Base-by-base conservation (phyloP, 2,797 vertebrate species). In the Coracias cyanogaster region DNA sequence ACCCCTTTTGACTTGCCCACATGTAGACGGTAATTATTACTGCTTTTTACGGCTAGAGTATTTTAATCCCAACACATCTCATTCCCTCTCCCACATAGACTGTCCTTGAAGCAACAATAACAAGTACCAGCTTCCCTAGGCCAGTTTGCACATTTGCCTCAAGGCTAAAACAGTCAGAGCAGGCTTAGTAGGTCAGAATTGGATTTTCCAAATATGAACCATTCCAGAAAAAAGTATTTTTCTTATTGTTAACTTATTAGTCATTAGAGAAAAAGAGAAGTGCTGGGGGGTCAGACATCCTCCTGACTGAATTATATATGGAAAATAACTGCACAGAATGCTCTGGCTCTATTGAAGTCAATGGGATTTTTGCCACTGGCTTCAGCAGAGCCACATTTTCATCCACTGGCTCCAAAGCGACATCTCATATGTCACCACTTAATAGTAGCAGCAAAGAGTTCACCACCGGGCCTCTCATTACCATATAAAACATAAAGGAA, bases 31-130 rank as follows among this genome's bases (percentile, higher is more conserved):
- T 96, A 97, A 97, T 97, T 97, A 97, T 96, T 94, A 95, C 94
- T 95, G 95, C 93, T 96, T 97, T 97, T 97, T 96, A 97, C 60
- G 35, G 96, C 78, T 84, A 86, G 88, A 41, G 93, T 95, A 96
- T 97, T 97, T 96, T 96, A 94, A 96, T 95, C 95, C 93, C 88
- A 91, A 95, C 93, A 94, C 95, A 94, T 95, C 93, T 96, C 90
- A 77, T 96, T 96, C 96, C 88, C 64, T 95, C 95, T 95, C 95
- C 96, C 95, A 96, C 95, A 94, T 77, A 95, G 91, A 86, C 85
- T 90, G 87, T 80, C 96, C 96, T 96, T 97, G 95, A 97, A 96
- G 96, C 90, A 94, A 96, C 95, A 95, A 94, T 89, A 96, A 96
- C 95, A 96, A 96, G 96, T 94, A 96, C 93, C 80, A 95, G 95